Evolutionary conservation across 1,140 invertebrate species (phyloP).

Genomic region (Megalonaias nervosa): DNA sequence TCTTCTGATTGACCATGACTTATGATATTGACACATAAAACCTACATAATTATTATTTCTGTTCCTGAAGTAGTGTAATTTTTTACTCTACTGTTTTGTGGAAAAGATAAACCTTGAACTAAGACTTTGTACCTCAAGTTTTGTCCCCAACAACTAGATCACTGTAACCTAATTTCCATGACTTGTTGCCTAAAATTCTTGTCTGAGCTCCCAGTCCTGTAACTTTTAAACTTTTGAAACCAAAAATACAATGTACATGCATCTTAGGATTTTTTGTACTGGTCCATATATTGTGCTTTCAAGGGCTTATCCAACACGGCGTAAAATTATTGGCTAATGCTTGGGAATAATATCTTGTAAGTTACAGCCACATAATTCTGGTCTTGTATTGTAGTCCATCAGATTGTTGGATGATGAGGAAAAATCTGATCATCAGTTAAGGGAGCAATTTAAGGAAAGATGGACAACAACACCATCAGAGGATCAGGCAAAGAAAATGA

Average conservation of each 20-base stretch:
- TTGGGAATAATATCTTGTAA: background rate
- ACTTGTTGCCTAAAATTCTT: too few species aligned
- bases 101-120: too few species aligned
- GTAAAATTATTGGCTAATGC: background rate
- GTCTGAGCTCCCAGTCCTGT: too few species aligned
- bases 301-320: background rate
- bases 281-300: background rate
- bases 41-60: too few species aligned
- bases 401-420: constrained; percentile 93
- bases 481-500: constrained; percentile 86
- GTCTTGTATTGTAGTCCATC: constrained; percentile 51
- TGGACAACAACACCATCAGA: constrained; percentile 93
- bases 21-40: too few species aligned
- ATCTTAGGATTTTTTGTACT: background rate
- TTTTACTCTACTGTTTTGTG: too few species aligned
- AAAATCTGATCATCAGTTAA: constrained; percentile 89
- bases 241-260: background rate
- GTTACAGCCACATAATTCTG: background rate
- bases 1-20: too few species aligned
- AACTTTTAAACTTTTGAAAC: too few species aligned
- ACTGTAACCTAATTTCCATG: too few species aligned
- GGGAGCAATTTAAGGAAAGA: constrained; percentile 87
- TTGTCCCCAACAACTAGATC: too few species aligned
- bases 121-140: too few species aligned
- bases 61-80: too few species aligned